phyloP scores from a whole-genome alignment of 2,888 invertebrate species.

The Galeruca laticollis region DNA sequence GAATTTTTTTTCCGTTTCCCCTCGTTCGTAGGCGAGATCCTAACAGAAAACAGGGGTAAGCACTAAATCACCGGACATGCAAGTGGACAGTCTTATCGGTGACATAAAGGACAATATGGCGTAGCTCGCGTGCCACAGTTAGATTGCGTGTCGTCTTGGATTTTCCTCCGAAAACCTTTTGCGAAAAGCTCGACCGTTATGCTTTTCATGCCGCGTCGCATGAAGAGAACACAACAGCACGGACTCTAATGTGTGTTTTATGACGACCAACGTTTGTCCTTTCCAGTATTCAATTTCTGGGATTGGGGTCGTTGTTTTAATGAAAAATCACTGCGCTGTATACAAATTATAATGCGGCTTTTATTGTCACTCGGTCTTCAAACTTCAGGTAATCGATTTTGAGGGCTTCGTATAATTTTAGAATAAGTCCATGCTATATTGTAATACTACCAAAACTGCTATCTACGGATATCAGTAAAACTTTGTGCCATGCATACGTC shows the following conservation, averaged over 20 bases:
- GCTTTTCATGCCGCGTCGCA: slow-evolving; percentile 56
- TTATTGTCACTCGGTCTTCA: not conserved
- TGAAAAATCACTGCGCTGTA: not conserved
- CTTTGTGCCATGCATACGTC: too few species aligned
- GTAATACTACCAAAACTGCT: too few species aligned
- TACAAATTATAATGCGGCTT: not conserved
- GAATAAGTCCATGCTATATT: not conserved
- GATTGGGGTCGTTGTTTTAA: slow-evolving; percentile 22
- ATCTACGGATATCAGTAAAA: too few species aligned
- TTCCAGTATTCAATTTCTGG: slow-evolving; percentile 27
- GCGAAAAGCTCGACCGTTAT: slow-evolving; percentile 55
- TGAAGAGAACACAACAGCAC: slow-evolving; percentile 17
- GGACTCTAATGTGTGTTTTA: slow-evolving; percentile 41
- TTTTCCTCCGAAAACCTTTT: slow-evolving; percentile 52
- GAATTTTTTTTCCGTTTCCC: slow-evolving; percentile 32
- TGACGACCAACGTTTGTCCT: slow-evolving; percentile 39
- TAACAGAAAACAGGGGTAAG: slow-evolving; percentile 44
- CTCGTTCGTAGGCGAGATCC: slow-evolving; percentile 41
- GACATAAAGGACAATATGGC: slow-evolving; percentile 66
- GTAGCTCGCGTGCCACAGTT: slow-evolving; percentile 67
- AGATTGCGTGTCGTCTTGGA: slow-evolving; percentile 65
- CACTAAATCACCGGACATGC: slow-evolving; percentile 56
- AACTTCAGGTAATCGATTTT: not conserved
- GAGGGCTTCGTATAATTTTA: not conserved
- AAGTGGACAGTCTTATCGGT: slow-evolving; percentile 66